Conservation (phyloP, 2,888 invertebrate species). For the Leptarthrus brevirostris region DNA sequence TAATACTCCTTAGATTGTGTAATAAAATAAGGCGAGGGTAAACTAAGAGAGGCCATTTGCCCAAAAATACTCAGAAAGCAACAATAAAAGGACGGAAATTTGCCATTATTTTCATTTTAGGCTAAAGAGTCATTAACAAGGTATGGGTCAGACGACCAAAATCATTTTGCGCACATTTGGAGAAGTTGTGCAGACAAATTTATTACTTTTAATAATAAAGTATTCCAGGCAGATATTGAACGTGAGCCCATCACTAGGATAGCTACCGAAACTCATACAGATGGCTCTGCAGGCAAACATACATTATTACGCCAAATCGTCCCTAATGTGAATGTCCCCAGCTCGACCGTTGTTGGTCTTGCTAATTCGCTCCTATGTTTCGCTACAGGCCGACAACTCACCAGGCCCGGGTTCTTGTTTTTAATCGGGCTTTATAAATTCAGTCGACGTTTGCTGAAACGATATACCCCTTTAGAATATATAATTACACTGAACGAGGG, state of each 20-base stretch:
- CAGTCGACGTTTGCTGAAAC: constrained; percentile 53
- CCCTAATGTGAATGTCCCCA: constrained; percentile 3
- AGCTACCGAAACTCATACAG: background rate
- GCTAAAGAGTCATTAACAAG: constrained; percentile 7
- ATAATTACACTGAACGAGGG: constrained; percentile 50
- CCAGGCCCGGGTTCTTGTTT: constrained; percentile 39
- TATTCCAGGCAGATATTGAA: constrained; percentile 50
- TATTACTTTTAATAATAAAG: constrained; percentile 52
- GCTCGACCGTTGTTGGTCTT: background rate
- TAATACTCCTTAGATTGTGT: constrained; percentile 13
- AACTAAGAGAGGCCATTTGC: constrained; percentile 21
- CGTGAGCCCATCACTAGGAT: constrained; percentile 24
- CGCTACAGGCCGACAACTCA: background rate
- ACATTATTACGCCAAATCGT: background rate
- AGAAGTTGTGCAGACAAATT: constrained; percentile 45
- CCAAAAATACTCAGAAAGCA: constrained; percentile 16
- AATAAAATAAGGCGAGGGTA: constrained; percentile 10
- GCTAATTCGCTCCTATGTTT: too few species aligned
- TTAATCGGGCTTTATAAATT: constrained; percentile 54
- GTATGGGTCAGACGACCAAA: background rate
- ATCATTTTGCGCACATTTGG: background rate
- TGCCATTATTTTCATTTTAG: constrained; percentile 36
- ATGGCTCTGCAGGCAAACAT: background rate
- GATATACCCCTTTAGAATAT: constrained; percentile 53
- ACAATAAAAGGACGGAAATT: constrained; percentile 35